Evolutionary conservation across 2,888 invertebrate species (phyloP).

Genomic region (Dioctria rufipes): DNA sequence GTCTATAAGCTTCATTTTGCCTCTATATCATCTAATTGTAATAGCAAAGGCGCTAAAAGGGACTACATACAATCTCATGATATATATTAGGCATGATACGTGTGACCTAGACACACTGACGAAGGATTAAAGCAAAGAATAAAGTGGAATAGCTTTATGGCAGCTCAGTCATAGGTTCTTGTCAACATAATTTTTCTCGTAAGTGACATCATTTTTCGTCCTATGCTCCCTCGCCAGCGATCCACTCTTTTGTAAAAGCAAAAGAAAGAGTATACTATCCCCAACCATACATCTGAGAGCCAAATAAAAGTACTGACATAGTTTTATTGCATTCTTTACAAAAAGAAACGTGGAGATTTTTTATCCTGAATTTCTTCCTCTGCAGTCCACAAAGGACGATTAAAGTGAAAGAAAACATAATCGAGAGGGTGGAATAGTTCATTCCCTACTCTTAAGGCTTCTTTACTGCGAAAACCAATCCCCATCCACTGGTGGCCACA

Average conservation of each 20-base stretch:
- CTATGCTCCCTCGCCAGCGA: background rate
- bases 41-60: too few species aligned
- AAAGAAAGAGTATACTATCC: background rate
- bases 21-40: too few species aligned
- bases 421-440: slow-evolving; percentile 51
- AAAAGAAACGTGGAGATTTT: slow-evolving; percentile 7
- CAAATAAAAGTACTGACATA: slow-evolving; percentile 1
- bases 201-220: slow-evolving; percentile 40
- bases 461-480: slow-evolving; percentile 23
- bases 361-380: slow-evolving; percentile 12
- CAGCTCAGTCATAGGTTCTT: slow-evolving; percentile 21
- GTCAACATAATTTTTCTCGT: slow-evolving; percentile 19
- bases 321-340: slow-evolving; percentile 19
- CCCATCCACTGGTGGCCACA: slow-evolving; percentile 58
- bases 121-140: background rate
- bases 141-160: slow-evolving; percentile 31
- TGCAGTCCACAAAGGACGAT: slow-evolving; percentile 25
- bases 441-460: slow-evolving; percentile 21
- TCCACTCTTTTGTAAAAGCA: background rate
- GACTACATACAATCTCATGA: background rate
- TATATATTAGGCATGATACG: background rate
- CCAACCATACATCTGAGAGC: background rate
- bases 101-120: slow-evolving; percentile 12
- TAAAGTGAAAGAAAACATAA: slow-evolving; percentile 52
- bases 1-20: too few species aligned